These are phyloP conservation scores for Kobus ellipsiprymnus DNA, from an alignment of 2,113 vertebrate genomes.

Conservation along the genomic window DNA sequence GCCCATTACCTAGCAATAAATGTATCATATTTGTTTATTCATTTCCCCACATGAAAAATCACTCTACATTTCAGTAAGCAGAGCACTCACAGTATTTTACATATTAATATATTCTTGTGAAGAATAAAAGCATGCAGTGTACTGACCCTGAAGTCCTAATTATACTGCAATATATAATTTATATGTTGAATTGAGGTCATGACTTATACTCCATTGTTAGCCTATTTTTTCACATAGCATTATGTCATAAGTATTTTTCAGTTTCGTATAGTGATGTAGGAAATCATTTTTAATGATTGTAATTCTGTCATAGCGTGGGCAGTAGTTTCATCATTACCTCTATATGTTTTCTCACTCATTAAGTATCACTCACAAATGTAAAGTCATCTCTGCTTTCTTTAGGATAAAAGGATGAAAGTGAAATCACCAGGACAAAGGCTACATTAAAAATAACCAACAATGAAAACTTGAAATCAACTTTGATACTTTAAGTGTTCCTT, in stretches of 20 bases:
- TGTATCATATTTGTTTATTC: neutral
- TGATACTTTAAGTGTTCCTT: neutral
- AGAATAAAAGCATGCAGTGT: neutral
- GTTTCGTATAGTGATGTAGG: neutral
- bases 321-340: neutral
- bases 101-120: neutral
- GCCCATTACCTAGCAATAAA: neutral
- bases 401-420: neutral
- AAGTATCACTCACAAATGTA: neutral
- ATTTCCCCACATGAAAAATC: neutral
- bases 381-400: neutral
- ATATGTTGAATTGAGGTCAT: neutral
- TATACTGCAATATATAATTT: neutral
- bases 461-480: neutral
- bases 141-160: neutral
- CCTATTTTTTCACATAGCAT: neutral
- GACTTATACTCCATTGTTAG: neutral
- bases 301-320: neutral
- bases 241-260: neutral
- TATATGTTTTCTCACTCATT: neutral
- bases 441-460: neutral
- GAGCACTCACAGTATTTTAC: neutral
- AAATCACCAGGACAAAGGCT: neutral
- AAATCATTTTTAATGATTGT: neutral
- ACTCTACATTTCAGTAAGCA: neutral